A percentile compares a stretch with the other conserved stretches of the same genome.
Conservation (phyloP, 2,888 invertebrate genomes). For the Diaprepes abbreviatus region DNA sequence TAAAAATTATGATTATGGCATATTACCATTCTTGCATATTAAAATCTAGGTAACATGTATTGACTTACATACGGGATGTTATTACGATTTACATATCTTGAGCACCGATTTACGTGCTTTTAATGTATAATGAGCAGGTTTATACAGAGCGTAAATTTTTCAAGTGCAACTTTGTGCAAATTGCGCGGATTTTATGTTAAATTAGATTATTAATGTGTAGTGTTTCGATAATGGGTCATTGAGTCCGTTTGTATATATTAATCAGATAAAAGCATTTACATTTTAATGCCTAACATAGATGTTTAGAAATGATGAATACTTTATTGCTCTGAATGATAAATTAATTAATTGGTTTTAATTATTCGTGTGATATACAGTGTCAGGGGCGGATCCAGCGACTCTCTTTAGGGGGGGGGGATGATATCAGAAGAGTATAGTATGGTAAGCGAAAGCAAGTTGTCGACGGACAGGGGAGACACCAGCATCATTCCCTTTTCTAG, state of each 20-base stretch:
- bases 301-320: conserved; percentile 16
- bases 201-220: conserved; percentile 32
- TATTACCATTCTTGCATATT: conserved; percentile 39
- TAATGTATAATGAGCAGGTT: conserved; percentile 36
- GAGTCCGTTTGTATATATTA: conserved; percentile 26
- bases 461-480: no score
- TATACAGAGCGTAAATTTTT: conserved; percentile 43
- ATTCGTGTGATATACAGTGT: not conserved
- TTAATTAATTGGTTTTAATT: not conserved
- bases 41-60: conserved; percentile 44
- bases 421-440: no score
- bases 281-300: conserved; percentile 18
- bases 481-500: no score
- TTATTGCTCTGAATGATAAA: not conserved
- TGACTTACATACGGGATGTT: conserved; percentile 29
- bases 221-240: conserved; percentile 33
- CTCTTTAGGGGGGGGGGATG: no score
- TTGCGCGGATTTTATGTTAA: conserved; percentile 38
- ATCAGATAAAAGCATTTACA: conserved; percentile 26
- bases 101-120: conserved; percentile 39
- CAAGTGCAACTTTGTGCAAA: conserved; percentile 42
- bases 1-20: conserved; percentile 33
- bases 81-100: conserved; percentile 11
- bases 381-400: no score
- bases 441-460: no score